Conservation (phyloP, 2,113 vertebrate species). For the Mungos mungo region DNA sequence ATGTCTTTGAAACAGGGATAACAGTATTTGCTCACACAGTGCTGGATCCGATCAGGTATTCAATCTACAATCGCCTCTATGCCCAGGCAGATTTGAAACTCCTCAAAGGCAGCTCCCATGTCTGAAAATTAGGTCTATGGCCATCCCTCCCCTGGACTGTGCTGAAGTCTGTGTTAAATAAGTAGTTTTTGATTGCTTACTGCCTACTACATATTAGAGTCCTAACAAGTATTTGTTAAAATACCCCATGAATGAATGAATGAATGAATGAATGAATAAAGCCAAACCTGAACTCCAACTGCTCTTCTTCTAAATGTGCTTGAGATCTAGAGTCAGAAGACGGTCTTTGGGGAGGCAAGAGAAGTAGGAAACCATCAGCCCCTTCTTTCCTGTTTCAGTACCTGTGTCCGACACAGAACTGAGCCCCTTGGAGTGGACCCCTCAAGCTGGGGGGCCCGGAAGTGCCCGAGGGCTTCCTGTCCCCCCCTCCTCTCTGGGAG, state of each 20-base stretch:
- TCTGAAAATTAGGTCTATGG: not conserved
- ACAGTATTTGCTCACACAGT: not conserved
- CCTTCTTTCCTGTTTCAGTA: not conserved
- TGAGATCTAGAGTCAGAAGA: not conserved
- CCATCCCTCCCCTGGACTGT: not conserved
- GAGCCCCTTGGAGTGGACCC: not conserved
- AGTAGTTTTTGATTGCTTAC: not conserved
- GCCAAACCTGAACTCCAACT: not conserved
- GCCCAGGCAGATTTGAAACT: not conserved
- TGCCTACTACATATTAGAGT: not conserved
- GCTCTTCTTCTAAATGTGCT: not conserved
- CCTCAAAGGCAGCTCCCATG: not conserved
- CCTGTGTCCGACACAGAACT: not conserved
- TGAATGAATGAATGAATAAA: not conserved
- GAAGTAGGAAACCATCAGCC: not conserved
- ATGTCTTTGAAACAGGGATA: not conserved
- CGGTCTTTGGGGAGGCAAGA: not conserved
- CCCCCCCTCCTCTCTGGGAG: not conserved
- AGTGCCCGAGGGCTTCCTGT: fast-evolving
- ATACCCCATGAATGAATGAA: not conserved
- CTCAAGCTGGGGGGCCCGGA: not conserved
- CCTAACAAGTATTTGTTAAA: not conserved
- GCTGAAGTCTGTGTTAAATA: not conserved
- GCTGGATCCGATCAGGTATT: not conserved
- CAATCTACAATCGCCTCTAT: not conserved